Base-by-base conservation (phyloP, 1,140 invertebrate species). In the Heliothis subflexa region DNA sequence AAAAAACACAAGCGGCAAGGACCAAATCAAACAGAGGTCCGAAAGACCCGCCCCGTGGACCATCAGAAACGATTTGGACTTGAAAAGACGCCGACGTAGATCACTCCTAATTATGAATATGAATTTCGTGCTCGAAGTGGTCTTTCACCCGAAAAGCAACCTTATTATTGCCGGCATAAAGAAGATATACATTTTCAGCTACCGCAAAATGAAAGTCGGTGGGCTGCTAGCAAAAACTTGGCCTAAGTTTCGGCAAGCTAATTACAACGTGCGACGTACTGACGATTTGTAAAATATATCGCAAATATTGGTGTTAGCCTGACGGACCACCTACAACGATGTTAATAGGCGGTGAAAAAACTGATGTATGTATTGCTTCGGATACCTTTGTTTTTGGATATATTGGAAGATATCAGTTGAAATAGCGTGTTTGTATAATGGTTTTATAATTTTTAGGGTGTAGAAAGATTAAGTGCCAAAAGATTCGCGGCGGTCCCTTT, bases 21-120 rank as follows among this genome's bases (percentile, higher is more conserved):
- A 33, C 55, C 59, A 81, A 82, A 82, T 84, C 85, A 86, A 86
- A 86, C 83, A 83, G 78, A 77, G 76, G 59, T 21, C 52, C 55
- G 16, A 33, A 33, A n/a, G 25, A 55, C 77, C 64, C 78, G 76
- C 84, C 82, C 81, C 50, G 12, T 11, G 55, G 28, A 59, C 49
- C 73, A 50, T 72, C 70, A 45, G 47, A 71, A 71, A 72, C 75
- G 40, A 76, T 79, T 68, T 71, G 21, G 64, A 81, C 70, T 74
- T 76, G 74, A 81, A 75, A 79, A 62, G 79, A 75, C 64, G 55
- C 79, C 79, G 82, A 74, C 79, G 57, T 52, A 33, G 57, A 64
- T 78, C 77, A 78, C 12, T 75, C 25, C 57, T 75, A 75, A 75
- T 75, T 75, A 75, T 49, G 16, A 75, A 62, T 33, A 33, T 2